Conservation (phyloP, 2,888 invertebrate species). For the Lamproptera curius region DNA sequence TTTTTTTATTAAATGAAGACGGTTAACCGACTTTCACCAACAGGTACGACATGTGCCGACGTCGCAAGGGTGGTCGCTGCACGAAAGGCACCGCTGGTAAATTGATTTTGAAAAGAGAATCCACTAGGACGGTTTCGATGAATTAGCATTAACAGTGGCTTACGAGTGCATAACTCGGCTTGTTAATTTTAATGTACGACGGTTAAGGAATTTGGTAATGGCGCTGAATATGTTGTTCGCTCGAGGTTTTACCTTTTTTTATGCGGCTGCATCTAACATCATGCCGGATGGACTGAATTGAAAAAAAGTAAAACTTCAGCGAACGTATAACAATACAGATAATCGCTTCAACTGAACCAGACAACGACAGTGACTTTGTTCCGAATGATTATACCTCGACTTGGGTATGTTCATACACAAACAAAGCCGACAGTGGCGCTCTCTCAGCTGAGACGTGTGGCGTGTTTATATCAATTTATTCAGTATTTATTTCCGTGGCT, state of each 20-base stretch:
- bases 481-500: constrained; percentile 79
- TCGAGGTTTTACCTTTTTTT: constrained; percentile 27
- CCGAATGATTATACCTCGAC: constrained; percentile 15
- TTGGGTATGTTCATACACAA: constrained; percentile 18
- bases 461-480: constrained; percentile 40
- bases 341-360: constrained; percentile 16
- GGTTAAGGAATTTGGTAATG: constrained; percentile 77
- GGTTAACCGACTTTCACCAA: constrained; percentile 70
- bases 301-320: constrained; percentile 26
- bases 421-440: constrained; percentile 19
- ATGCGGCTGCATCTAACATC: not conserved
- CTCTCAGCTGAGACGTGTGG: constrained; percentile 26
- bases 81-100: constrained; percentile 99
- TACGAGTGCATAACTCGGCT: constrained; percentile 66
- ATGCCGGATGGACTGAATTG: constrained; percentile 1
- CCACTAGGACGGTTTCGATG: constrained; percentile 55
- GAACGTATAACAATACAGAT: constrained; percentile 24
- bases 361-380: constrained; percentile 21
- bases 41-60: constrained; percentile 99
- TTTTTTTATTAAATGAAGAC: constrained; percentile 40
- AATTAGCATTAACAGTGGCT: constrained; percentile 71
- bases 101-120: constrained; percentile 63
- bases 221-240: constrained; percentile 62
- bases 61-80: constrained; percentile 97
- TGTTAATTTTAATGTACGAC: constrained; percentile 64